Evolutionary conservation across 2,113 vertebrate species (phyloP).

Genomic region (Nerophis ophidion): DNA sequence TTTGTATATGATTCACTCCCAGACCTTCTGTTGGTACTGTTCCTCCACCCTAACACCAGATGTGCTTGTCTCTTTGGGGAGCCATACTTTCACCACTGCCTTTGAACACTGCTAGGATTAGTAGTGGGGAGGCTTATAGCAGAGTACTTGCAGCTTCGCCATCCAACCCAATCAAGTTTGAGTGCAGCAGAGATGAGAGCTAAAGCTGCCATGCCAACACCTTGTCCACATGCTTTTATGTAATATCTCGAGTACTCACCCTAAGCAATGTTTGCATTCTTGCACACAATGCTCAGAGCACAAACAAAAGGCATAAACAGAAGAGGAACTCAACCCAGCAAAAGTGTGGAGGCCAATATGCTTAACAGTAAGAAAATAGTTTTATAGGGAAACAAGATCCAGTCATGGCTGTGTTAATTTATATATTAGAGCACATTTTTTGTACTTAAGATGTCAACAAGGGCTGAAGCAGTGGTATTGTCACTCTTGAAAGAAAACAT

Average conservation of each 20-base stretch:
- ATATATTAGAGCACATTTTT: not conserved
- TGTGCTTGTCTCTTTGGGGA: conserved; percentile 48
- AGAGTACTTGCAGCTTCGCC: conserved; percentile 33
- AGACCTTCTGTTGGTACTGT: conserved; percentile 27
- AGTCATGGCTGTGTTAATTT: too few relatives aligned
- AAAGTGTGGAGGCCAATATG: too few relatives aligned
- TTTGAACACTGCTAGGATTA: conserved; percentile 68
- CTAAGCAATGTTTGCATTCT: not conserved
- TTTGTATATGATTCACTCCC: conserved; percentile 11
- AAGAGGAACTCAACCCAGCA: too few relatives aligned
- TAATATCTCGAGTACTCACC: conserved; percentile 1
- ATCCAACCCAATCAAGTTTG: conserved; percentile 52
- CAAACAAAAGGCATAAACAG: not conserved
- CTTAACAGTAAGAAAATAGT: too few relatives aligned
- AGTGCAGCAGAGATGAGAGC: conserved; percentile 50
- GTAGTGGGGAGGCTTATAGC: conserved; percentile 50
- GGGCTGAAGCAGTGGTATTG: too few relatives aligned
- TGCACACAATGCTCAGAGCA: conserved; percentile 1
- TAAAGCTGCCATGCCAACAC: conserved; percentile 17
- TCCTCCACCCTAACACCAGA: conserved; percentile 36
- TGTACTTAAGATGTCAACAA: not conserved
- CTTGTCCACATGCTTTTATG: conserved; percentile 25
- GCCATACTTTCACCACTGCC: conserved; percentile 49
- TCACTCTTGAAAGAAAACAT: too few relatives aligned
- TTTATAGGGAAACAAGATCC: too few relatives aligned